Evolutionary conservation across 2,113 vertebrate species (phyloP), one percentile per base, ranked within the genome.

Genomic region (Anhinga anhinga): DNA sequence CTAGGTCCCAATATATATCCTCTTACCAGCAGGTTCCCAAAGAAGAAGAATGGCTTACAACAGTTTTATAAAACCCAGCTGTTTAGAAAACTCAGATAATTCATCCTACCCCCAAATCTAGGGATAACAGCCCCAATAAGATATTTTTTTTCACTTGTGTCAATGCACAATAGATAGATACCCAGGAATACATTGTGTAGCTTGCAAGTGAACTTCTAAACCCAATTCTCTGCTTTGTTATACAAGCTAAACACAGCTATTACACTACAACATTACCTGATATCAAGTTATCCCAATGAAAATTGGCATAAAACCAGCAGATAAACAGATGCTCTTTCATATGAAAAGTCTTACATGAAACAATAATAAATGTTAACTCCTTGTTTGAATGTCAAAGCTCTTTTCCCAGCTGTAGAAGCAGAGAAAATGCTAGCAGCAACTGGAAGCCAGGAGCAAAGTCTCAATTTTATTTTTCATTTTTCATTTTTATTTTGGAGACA

Each of bases 11-110:
- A 17, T 49, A 69, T 40, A 87, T 82, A 88, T 90, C 78, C 62
- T 86, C 82, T 90, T 71, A 96, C 89, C 96, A 95, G 93, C 90
- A 97, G 95, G 87, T 96, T 96, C 93, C 92, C 87, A 72, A 96
- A 85, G 66, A 86, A 66, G 32, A 96, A 95, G 61, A 95, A 91
- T 86, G 47, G 32, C 47, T 95, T 96, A 95, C 93, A 96, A 90
- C 92, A n/a, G 21, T 94, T 96, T 97, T 96, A 97, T 97, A 90
- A 96, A 95, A 95, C n/a, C 85, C 96, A 96, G 93, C 93, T 97
- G 96, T 80, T 96, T 80, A 66, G 53, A 95, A 96, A 93, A 82
- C 20, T 94, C 66, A 53, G 40, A 91, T 82, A 66, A 23, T n/a
- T 76, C 38, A 19, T 38, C 20, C 73, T 52, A 79, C 15, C 17